phyloP scores from a whole-genome alignment of 1,140 invertebrate genomes.

The Metaphire vulgaris region DNA sequence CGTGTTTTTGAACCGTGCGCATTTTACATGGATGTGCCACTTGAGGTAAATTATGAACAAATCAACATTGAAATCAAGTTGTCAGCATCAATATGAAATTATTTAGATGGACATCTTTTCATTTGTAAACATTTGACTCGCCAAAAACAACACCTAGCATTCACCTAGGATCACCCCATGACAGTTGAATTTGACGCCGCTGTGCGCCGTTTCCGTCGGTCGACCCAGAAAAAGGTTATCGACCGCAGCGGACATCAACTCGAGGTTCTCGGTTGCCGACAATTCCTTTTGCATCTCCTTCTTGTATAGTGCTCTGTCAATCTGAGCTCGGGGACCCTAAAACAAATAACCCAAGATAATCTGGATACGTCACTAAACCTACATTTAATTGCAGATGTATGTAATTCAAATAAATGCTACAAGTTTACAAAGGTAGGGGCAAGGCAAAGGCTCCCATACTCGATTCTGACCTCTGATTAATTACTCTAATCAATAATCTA shows the following conservation, averaged over 20 bases:
- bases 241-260: conserved; percentile 67
- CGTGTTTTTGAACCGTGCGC: too few species aligned
- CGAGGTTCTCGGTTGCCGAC: conserved; percentile 62
- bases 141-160: too few species aligned
- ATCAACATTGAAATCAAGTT: too few species aligned
- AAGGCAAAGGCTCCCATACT: too few species aligned
- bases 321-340: conserved; percentile 75
- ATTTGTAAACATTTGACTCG: too few species aligned
- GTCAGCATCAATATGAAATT: too few species aligned
- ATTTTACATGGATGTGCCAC: too few species aligned
- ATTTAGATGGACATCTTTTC: too few species aligned
- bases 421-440: too few species aligned
- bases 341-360: conserved; percentile 7
- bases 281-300: conserved; percentile 71
- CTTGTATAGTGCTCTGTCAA: conserved; percentile 79
- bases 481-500: too few species aligned
- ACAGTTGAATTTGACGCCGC: conserved; percentile 50
- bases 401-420: background rate
- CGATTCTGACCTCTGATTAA: too few species aligned
- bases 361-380: background rate
- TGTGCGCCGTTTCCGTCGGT: conserved; percentile 31
- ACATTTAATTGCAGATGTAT: background rate
- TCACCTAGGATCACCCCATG: conserved; percentile 61
- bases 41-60: too few species aligned
- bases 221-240: conserved; percentile 71